Evolutionary conservation across 2,113 vertebrate genomes (phyloP), one percentile per base, ranked within the genome.

Genomic region (Cynoglossus semilaevis): DNA sequence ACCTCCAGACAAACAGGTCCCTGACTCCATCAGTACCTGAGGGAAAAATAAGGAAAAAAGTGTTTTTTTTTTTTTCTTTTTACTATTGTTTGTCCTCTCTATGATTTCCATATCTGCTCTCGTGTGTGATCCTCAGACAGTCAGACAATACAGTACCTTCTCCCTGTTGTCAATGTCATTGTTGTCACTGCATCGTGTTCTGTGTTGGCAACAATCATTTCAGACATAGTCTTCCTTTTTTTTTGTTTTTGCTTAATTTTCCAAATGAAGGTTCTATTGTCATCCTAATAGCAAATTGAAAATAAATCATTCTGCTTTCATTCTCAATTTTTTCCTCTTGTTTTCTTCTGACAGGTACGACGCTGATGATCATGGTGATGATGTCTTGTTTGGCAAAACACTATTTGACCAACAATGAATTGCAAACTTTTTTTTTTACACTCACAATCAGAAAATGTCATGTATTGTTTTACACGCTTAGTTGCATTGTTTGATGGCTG

Each of bases 81-180:
- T n/a, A n/a, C n/a, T n/a, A n/a, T n/a, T n/a, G n/a, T n/a, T n/a
- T n/a, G 46, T 63, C 38, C 18, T 45, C 53, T 48, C 38, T 35
- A 6, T n/a, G 16, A 80, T 58, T 71, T 38, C 9, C 37, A 12
- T 12, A 9, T 9, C 37, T 9, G 65, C 64, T 67, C 70, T 65
- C 63, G 70, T 78, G 79, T 75, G 61, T 76, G 66, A 70, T 58
- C 68, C 73, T 62, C 14, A 85, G 67, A 87, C 80, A 89, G 77
- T 83, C 71, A 82, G 51, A 86, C 85, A 88, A 84, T 79, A 86
- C 84, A 87, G 84, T 78, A 67, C 58, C 73, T 54, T 53, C 61
- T 51, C 36, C 67, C 65, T 42, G 64, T 70, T 63, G 67, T 29
- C 6, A 6, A 2, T 29, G 22, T 29, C 22, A 29, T 2, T 29